phyloP scores from a whole-genome alignment of 2,113 vertebrate species.

The Oreotrochilus melanogaster region DNA sequence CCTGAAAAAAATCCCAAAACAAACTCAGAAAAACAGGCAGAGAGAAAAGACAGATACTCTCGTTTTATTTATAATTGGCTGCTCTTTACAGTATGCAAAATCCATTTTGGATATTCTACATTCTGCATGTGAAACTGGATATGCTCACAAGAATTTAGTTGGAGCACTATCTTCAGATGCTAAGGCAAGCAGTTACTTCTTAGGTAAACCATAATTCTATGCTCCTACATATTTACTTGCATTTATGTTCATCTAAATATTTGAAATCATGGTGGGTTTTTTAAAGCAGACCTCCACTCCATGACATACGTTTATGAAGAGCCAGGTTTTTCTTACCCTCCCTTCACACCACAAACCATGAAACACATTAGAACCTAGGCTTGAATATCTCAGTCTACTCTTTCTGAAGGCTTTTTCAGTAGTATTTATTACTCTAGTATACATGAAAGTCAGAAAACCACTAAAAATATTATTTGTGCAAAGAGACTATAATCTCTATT shows the following conservation, averaged over 20 bases:
- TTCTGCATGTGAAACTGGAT: not conserved
- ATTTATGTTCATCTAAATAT: not conserved
- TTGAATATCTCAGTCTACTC: not conserved
- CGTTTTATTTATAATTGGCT: not conserved
- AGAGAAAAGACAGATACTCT: not conserved
- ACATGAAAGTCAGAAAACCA: not conserved
- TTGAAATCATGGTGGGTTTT: not conserved
- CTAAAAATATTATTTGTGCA: not conserved
- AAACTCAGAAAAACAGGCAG: not conserved
- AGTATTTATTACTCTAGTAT: not conserved
- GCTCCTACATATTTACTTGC: not conserved
- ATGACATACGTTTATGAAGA: not conserved
- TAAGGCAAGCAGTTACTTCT: not conserved
- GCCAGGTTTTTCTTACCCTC: not conserved
- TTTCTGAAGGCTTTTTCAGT: not conserved
- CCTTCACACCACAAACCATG: not conserved
- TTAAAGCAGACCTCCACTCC: not conserved
- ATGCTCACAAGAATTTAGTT: not conserved
- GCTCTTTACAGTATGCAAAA: not conserved
- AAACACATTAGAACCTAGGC: not conserved
- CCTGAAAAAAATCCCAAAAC: not conserved
- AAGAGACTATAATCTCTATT: not conserved
- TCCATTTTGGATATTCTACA: not conserved
- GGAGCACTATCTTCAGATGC: not conserved
- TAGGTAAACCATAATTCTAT: not conserved